Evolutionary conservation across 2,797 vertebrate genomes (phyloP).

Genomic region (Calcarius lapponicus): DNA sequence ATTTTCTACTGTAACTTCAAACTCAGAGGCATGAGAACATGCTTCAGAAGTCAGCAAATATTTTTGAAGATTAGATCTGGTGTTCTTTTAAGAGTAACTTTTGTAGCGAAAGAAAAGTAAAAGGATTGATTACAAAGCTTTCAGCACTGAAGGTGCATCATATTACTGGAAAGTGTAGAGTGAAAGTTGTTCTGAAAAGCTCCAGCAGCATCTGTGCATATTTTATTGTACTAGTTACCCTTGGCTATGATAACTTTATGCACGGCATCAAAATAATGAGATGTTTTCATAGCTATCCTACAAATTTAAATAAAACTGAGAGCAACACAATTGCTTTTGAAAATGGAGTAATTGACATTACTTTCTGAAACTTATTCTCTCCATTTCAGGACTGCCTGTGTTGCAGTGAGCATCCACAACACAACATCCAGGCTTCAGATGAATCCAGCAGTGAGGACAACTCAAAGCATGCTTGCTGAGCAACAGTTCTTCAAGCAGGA

Average conservation of each 20-base stretch:
- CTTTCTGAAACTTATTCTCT: background rate
- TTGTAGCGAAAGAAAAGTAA: background rate
- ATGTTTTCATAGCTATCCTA: background rate
- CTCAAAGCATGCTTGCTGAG: background rate
- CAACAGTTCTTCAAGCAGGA: background rate
- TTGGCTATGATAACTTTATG: background rate
- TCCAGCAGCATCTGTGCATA: background rate
- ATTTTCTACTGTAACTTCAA: slow-evolving; percentile 1
- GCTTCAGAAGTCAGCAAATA: slow-evolving; percentile 1
- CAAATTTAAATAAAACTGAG: background rate
- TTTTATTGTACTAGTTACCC: background rate
- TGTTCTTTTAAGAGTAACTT: background rate
- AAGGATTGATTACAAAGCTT: background rate
- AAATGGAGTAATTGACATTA: background rate
- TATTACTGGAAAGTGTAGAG: background rate
- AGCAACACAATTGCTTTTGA: background rate
- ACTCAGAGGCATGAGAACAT: background rate
- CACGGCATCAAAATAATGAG: background rate
- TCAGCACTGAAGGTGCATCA: background rate
- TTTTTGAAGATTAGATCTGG: slow-evolving; percentile 2
- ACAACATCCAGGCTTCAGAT: background rate
- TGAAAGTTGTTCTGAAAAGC: background rate
- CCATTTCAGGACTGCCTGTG: background rate
- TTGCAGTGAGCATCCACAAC: background rate
- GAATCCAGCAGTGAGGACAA: background rate